Conservation (phyloP, 2,113 vertebrate species). For the Terrapene triunguis region DNA sequence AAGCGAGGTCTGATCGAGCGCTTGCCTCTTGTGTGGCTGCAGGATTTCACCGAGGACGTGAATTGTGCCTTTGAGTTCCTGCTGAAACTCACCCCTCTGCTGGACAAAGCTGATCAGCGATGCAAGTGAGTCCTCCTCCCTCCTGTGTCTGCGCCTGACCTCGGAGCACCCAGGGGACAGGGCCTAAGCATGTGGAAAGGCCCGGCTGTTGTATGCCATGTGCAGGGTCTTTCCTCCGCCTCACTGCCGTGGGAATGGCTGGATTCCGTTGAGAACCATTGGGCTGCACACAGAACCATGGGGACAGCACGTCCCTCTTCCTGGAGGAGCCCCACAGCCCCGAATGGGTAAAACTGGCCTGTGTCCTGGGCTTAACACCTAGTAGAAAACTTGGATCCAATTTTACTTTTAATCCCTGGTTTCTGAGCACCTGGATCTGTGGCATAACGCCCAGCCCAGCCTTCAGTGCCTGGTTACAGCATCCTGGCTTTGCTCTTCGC, state of each 20-base stretch:
- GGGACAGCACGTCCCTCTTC: neutral
- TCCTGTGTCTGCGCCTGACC: accelerated
- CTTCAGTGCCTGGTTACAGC: neutral
- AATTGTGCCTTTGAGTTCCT: slow-evolving; percentile 94
- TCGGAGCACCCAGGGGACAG: neutral
- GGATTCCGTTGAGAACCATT: neutral
- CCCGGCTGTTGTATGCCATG: accelerated
- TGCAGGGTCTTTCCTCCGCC: accelerated
- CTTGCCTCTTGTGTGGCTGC: neutral
- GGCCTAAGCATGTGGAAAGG: accelerated
- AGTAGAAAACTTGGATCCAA: neutral
- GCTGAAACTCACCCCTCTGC: slow-evolving; percentile 93
- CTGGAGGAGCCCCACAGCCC: neutral
- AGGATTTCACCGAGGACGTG: slow-evolving; percentile 97
- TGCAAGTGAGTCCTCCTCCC: slow-evolving; percentile 89
- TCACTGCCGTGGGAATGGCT: accelerated
- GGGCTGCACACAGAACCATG: neutral
- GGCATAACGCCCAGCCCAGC: neutral
- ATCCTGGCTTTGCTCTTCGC: neutral
- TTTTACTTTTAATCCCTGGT: slow-evolving; percentile 3
- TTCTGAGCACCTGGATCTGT: neutral
- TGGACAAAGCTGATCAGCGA: slow-evolving; percentile 97
- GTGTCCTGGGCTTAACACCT: neutral
- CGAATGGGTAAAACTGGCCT: neutral
- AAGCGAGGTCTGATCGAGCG: neutral